Percentiles rank a stretch among this genome's conserved stretches.
Conservation (phyloP, 1,140 invertebrate genomes). For the Coelopa frigida region DNA sequence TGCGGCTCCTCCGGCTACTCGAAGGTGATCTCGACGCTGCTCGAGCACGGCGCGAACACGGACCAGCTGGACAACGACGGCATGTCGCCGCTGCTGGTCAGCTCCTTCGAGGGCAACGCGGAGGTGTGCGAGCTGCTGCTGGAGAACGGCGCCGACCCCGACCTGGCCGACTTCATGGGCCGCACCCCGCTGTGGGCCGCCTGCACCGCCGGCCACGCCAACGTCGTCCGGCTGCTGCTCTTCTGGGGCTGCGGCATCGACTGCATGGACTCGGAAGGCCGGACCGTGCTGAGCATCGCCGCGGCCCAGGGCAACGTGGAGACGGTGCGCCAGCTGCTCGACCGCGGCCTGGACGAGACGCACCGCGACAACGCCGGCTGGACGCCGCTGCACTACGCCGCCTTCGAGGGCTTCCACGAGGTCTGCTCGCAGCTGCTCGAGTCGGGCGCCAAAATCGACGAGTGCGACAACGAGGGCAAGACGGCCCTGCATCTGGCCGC, state of each 20-base stretch:
- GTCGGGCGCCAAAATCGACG: constrained; percentile 85
- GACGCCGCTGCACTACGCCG: constrained; percentile 88
- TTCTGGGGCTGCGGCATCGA: constrained; percentile 88
- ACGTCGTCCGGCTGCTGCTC: constrained; percentile 69
- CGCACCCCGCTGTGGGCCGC: constrained; percentile 75
- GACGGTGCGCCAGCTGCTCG: constrained; percentile 80
- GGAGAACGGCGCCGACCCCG: constrained; percentile 80
- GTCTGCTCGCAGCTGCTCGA: constrained; percentile 82
- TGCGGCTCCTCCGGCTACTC: constrained; percentile 82
- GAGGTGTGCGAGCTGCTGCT: constrained; percentile 79
- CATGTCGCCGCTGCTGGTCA: constrained; percentile 87
- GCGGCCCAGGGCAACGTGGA: constrained; percentile 79
- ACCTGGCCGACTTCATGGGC: constrained; percentile 71
- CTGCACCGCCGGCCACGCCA: constrained; percentile 77
- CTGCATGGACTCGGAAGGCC: constrained; percentile 82
- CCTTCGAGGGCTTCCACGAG: constrained; percentile 84
- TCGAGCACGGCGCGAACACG: constrained; percentile 80
- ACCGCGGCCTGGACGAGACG: constrained; percentile 83
- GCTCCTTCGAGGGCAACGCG: constrained; percentile 78
- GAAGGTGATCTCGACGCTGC: constrained; percentile 61
- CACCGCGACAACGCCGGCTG: constrained; percentile 87
- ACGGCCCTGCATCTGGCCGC: constrained; percentile 83
- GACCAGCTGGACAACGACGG: constrained; percentile 86
- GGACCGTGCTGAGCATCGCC: constrained; percentile 80
- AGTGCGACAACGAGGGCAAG: constrained; percentile 91